A percentile compares a stretch with the other conserved stretches of the same genome.
These are phyloP conservation scores for Argyra leucocephala DNA, from an alignment of 2,888 invertebrate species.

Conservation along the genomic window DNA sequence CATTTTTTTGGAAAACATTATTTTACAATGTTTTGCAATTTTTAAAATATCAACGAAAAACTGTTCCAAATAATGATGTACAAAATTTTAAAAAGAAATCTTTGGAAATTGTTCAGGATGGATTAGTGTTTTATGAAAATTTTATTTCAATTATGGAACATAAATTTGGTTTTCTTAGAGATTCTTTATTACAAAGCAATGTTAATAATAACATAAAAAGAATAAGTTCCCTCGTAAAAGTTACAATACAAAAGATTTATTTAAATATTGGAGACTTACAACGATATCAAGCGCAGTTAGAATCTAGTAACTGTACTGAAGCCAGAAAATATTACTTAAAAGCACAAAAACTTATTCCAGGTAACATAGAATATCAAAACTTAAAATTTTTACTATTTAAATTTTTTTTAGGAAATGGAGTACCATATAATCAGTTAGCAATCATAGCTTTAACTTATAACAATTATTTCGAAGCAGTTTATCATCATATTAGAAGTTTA, in stretches of 20 bases:
- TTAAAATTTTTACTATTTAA: neutral
- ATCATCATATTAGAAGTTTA: conserved; percentile 90
- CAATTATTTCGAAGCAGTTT: conserved; percentile 79
- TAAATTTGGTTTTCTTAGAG: conserved; percentile 56
- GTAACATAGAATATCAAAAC: conserved; percentile 36
- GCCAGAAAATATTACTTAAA: conserved; percentile 83
- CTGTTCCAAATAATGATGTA: conserved; percentile 43
- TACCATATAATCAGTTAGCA: conserved; percentile 90
- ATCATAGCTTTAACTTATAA: conserved; percentile 63
- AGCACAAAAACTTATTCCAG: conserved; percentile 87
- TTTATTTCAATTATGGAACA: conserved; percentile 64
- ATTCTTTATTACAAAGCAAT: conserved; percentile 16
- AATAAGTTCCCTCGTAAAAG: conserved; percentile 49
- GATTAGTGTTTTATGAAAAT: conserved; percentile 65
- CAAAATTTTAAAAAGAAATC: conserved; percentile 54
- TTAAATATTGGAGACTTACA: conserved; percentile 87
- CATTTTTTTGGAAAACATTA: conserved; percentile 82
- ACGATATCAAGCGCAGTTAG: conserved; percentile 70
- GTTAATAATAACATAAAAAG: conserved; percentile 44
- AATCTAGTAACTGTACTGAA: conserved; percentile 36
- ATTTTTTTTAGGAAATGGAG: conserved; percentile 53
- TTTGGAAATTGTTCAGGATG: conserved; percentile 60
- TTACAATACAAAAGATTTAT: conserved; percentile 78
- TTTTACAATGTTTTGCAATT: conserved; percentile 82
- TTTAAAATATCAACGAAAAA: conserved; percentile 49